A percentile compares a stretch with the other conserved stretches of the same genome.
phyloP scores from a whole-genome alignment of 2,888 invertebrate genomes.

The Beris chalybata region DNA sequence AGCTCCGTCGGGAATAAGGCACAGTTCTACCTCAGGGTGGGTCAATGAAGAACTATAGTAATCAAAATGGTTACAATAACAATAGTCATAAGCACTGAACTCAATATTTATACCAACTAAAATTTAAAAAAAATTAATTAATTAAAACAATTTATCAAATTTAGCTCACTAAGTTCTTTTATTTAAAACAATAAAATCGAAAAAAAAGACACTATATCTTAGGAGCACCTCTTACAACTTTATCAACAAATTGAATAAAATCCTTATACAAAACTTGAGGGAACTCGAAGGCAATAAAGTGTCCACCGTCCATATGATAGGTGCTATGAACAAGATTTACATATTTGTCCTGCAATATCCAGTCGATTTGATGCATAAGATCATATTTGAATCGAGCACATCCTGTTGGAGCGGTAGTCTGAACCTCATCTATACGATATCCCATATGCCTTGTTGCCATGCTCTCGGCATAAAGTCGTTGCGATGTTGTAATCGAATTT shows the following conservation, averaged over 20 bases:
- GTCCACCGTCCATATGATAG: conserved; percentile 72
- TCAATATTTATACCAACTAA: no score
- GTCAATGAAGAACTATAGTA: no score
- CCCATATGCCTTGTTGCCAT: conserved; percentile 46
- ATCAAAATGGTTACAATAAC: no score
- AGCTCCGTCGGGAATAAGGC: no score
- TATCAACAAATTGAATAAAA: conserved; percentile 64
- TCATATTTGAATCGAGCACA: conserved; percentile 77
- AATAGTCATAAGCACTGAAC: no score
- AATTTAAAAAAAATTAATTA: no score
- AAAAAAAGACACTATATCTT: conserved; percentile 59
- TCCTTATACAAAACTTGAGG: conserved; percentile 73
- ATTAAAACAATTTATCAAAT: conserved; percentile 50
- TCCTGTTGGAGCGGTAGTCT: conserved; percentile 70
- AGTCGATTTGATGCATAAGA: conserved; percentile 62
- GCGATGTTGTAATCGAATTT: conserved; percentile 70
- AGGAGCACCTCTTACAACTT: conserved; percentile 54
- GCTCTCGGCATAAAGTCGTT: conserved; percentile 69
- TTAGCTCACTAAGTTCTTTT: conserved; percentile 56
- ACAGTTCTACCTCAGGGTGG: no score
- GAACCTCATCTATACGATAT: conserved; percentile 57
- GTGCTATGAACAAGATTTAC: conserved; percentile 69
- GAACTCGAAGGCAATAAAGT: conserved; percentile 82
- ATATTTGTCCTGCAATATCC: conserved; percentile 63
- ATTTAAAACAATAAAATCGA: conserved; percentile 58